Conservation (phyloP, 2,888 invertebrate species). For the Lysandra coridon region DNA sequence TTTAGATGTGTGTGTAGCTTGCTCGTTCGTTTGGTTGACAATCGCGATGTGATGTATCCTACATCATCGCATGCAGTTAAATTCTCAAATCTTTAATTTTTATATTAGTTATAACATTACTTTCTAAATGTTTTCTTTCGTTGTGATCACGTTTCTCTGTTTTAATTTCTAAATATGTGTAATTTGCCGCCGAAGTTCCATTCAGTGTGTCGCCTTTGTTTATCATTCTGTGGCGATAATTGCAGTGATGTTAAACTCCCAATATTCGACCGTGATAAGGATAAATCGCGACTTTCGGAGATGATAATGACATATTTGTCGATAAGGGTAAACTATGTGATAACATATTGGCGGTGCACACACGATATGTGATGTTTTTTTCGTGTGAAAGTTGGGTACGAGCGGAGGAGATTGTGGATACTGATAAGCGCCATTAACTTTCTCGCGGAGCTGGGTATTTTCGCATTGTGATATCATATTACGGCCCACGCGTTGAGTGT, state of each 20-base stretch:
- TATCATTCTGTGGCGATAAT: conserved; percentile 87
- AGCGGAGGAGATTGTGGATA: conserved; percentile 79
- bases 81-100: conserved; percentile 77
- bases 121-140: conserved; percentile 79
- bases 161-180: conserved; percentile 89
- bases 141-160: conserved; percentile 74
- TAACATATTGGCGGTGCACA: conserved; percentile 51
- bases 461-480: conserved; percentile 82
- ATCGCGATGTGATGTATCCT: conserved; percentile 81
- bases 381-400: conserved; percentile 79
- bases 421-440: conserved; percentile 82
- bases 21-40: conserved; percentile 78
- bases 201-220: conserved; percentile 96
- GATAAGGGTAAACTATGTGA: conserved; percentile 84
- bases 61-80: conserved; percentile 79
- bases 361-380: conserved; percentile 64
- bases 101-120: conserved; percentile 72
- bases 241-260: conserved; percentile 87
- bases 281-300: conserved; percentile 84
- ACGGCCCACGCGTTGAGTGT: conserved; percentile 79
- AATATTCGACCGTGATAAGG: conserved; percentile 88
- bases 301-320: conserved; percentile 90
- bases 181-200: conserved; percentile 95
- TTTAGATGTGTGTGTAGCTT: conserved; percentile 75
- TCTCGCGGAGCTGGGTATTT: conserved; percentile 82